Base-by-base conservation (phyloP, 2,797 vertebrate genomes). In the Sparus aurata region DNA sequence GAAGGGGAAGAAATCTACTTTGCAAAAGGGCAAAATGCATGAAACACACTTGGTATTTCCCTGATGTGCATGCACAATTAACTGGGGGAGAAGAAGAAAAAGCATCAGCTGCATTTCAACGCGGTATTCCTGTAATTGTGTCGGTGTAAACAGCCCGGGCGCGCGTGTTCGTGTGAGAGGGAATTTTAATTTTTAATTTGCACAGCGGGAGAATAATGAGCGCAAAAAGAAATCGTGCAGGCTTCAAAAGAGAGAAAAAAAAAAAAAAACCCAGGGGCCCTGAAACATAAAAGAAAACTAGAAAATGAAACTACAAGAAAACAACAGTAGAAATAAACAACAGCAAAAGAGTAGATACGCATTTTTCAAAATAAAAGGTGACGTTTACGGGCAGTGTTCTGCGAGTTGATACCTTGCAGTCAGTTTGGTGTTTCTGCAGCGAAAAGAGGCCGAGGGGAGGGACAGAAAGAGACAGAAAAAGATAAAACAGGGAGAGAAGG, bases 161-260 rank as follows among this genome's bases (percentile, higher is more conserved):
- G 73, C 61, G 54, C 12, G 64, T 59, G 52, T 12, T 17, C 23
- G 74, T 18, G 3, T 12, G 34, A 27, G 67, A 60, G 46, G 47
- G 12, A 30, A 67, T 86, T 81, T 79, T 0, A 60, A 82, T 84
- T 84, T 82, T 90, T 88, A 65, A 91, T 88, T 78, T 27, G 72
- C 57, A 57, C 85, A 85, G 82, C 55, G 43, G 73, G 80, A 73
- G 71, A 38, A 74, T 76, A 91, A 89, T 71, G 74, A 87, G 77
- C 87, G 77, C 61, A 74, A 71, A 65, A 67, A 71, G 50, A 76
- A 75, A 87, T 11, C 22, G 43, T 12, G 12, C 0, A 23, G 49
- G 69, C 85, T 79, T 87, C 82, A 87, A 84, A 90, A 52, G 69
- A 1, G 30, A 1, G 2, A 34, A 34, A 34, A 34, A 34, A 34